Conservation (phyloP, 2,797 vertebrate species). For the Enteromius anoplus region DNA sequence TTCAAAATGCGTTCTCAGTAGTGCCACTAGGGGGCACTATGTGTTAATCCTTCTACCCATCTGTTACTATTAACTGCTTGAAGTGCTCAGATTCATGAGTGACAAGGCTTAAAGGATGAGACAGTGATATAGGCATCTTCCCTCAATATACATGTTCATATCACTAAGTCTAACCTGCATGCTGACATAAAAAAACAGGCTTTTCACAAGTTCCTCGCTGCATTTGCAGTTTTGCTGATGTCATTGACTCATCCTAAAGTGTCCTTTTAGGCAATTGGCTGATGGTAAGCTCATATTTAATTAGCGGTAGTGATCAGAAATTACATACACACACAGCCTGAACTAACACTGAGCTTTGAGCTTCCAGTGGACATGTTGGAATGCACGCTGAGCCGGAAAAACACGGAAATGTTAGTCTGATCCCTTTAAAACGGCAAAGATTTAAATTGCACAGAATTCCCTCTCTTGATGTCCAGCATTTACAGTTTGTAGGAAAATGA, state of each 20-base stretch:
- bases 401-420: neutral
- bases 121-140: neutral
- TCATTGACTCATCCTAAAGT: slow-evolving; percentile 18
- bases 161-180: neutral
- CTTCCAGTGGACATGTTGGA: slow-evolving; percentile 4
- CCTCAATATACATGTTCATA: neutral
- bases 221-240: slow-evolving; percentile 11
- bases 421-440: slow-evolving; percentile 38
- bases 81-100: neutral
- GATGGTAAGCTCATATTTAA: neutral
- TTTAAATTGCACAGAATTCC: slow-evolving; percentile 33
- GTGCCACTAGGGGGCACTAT: neutral
- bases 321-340: neutral
- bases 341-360: neutral
- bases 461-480: slow-evolving; percentile 39
- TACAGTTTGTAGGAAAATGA: slow-evolving; percentile 33
- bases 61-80: neutral
- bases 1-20: slow-evolving; percentile 6
- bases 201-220: neutral
- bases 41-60: neutral
- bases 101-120: neutral
- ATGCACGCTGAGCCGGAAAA: neutral
- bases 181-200: neutral
- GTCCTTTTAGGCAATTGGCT: slow-evolving; percentile 15
- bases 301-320: slow-evolving; percentile 13